These are phyloP conservation scores for Anastrepha obliqua DNA, from an alignment of 1,140 invertebrate genomes.

Conservation along the genomic window DNA sequence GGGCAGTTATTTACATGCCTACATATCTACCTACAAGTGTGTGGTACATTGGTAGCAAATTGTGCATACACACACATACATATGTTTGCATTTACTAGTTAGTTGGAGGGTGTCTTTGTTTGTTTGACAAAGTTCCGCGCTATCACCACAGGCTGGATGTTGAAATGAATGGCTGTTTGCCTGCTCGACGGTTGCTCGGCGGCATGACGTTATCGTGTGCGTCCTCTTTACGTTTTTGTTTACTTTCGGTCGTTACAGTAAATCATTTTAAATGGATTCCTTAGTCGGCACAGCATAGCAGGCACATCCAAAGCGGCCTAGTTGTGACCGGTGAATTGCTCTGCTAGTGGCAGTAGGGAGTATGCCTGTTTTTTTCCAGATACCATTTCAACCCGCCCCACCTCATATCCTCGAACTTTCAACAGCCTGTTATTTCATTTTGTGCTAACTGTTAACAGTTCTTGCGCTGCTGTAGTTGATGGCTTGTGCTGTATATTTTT, in stretches of 20 bases:
- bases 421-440: slow-evolving; percentile 34
- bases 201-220: background rate
- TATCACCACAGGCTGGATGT: slow-evolving; percentile 32
- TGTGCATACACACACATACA: background rate
- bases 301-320: background rate
- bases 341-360: background rate
- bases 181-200: background rate
- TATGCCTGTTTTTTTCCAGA: background rate
- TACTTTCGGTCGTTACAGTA: slow-evolving; percentile 54
- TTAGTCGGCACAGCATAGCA: slow-evolving; percentile 20
- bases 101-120: background rate
- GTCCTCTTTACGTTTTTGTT: slow-evolving; percentile 38
- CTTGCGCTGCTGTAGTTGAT: background rate
- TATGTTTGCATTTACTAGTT: background rate
- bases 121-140: slow-evolving; percentile 18
- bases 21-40: background rate
- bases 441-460: slow-evolving; percentile 41
- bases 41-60: too few relatives aligned
- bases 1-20: background rate
- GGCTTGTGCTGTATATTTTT: slow-evolving; percentile 4
- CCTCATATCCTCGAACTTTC: background rate
- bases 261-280: slow-evolving; percentile 55
- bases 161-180: background rate
- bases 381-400: background rate
- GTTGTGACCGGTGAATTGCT: slow-evolving; percentile 13